Conservation (phyloP, 1,140 invertebrate genomes). For the Monochamus saltuarius region DNA sequence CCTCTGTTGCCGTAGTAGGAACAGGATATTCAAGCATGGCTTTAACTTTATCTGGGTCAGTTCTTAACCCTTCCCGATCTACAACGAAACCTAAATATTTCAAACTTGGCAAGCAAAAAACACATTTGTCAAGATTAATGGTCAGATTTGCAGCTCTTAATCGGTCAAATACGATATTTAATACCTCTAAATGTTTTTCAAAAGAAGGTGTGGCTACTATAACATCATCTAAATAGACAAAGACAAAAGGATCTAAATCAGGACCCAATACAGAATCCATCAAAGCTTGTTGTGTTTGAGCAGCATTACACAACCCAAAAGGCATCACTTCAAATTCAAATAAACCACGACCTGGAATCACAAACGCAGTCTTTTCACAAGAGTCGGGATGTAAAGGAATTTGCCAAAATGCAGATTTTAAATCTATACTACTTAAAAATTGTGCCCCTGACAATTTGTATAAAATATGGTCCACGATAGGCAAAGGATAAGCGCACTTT, state of each 20-base stretch:
- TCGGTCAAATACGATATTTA: slow-evolving; percentile 25
- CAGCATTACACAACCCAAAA: slow-evolving; percentile 47
- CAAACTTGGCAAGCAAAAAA: slow-evolving; percentile 38
- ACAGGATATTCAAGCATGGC: slow-evolving; percentile 10
- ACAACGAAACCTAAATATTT: slow-evolving; percentile 47
- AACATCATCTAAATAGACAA: slow-evolving; percentile 47
- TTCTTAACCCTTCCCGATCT: slow-evolving; percentile 39
- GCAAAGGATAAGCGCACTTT: slow-evolving; percentile 41
- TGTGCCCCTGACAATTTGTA: slow-evolving; percentile 36
- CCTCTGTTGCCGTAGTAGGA: slow-evolving; percentile 7
- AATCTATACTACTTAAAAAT: slow-evolving; percentile 44
- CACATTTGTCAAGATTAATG: slow-evolving; percentile 25
- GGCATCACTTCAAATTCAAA: slow-evolving; percentile 49
- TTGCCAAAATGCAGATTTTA: slow-evolving; percentile 48
- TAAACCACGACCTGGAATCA: slow-evolving; percentile 40
- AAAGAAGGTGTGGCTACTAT: slow-evolving; percentile 45
- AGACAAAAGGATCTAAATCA: slow-evolving; percentile 38
- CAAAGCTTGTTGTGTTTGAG: slow-evolving; percentile 49
- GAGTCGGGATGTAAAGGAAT: slow-evolving; percentile 37
- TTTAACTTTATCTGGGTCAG: slow-evolving; percentile 43
- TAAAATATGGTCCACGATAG: slow-evolving; percentile 35
- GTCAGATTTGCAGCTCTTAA: slow-evolving; percentile 30
- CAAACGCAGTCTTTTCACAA: slow-evolving; percentile 49
- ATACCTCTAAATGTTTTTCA: slow-evolving; percentile 44
- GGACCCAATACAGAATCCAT: slow-evolving; percentile 47